Conservation (phyloP, 2,797 vertebrate genomes). For the Urosaurus nigricauda region DNA sequence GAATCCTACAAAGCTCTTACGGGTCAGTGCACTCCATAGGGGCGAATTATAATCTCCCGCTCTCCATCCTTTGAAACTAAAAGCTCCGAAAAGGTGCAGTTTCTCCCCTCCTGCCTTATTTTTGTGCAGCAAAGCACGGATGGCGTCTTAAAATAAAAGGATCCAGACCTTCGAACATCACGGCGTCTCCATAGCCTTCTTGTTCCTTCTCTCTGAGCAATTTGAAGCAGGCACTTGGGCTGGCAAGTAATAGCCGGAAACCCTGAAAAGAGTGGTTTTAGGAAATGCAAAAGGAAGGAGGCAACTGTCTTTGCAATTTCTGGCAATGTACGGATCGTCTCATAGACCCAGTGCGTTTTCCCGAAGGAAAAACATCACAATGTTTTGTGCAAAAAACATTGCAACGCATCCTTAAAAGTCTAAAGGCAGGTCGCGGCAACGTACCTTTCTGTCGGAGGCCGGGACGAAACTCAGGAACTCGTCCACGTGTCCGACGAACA, state of each 20-base stretch:
- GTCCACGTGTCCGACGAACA: constrained; percentile 89
- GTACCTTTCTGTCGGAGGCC: constrained; percentile 86
- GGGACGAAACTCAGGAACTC: constrained; percentile 95
- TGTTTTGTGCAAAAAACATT: neutral
- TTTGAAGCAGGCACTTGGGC: constrained; percentile 86
- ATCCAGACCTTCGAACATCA: constrained; percentile 85
- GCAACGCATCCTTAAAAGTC: too few species aligned
- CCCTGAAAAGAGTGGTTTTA: constrained; percentile 75
- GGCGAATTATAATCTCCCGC: neutral
- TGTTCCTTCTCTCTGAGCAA: constrained; percentile 84
- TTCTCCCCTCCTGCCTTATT: too few species aligned
- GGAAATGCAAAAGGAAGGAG: too few species aligned
- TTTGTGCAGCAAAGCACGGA: neutral
- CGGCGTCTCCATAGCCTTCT: constrained; percentile 81
- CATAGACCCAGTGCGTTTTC: neutral
- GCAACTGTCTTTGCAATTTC: too few species aligned
- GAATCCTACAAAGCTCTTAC: neutral
- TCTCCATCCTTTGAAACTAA: neutral
- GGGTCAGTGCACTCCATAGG: neutral
- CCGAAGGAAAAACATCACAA: neutral
- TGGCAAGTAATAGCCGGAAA: constrained; percentile 91
- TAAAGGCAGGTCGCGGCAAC: neutral
- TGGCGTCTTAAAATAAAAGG: rapidly evolving
- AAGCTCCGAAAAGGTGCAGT: neutral
- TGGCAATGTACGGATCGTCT: too few species aligned